phyloP scores from a whole-genome alignment of 2,113 vertebrate species.

The Oriolus oriolus region DNA sequence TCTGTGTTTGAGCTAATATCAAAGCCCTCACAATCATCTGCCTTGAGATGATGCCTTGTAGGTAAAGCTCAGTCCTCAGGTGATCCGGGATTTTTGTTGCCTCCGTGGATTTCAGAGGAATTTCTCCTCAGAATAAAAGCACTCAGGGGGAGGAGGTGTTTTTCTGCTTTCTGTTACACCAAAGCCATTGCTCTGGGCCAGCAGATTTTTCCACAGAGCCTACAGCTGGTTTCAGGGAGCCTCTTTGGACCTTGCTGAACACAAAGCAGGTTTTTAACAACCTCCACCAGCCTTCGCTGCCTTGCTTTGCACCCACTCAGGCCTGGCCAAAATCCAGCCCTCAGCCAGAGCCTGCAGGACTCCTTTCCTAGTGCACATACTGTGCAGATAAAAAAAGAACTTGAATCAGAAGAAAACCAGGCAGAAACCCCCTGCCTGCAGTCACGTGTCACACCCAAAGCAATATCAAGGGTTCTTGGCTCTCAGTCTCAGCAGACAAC shows the following conservation, averaged over 20 bases:
- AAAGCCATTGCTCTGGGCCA: not conserved
- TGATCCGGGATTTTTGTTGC: not conserved
- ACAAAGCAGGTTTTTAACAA: not conserved
- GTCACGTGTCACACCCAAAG: not conserved
- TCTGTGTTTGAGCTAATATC: conserved; percentile 18
- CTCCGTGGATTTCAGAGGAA: not conserved
- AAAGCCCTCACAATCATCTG: conserved; percentile 21
- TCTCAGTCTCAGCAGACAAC: not conserved
- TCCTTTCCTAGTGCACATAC: not conserved
- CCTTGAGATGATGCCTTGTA: not conserved
- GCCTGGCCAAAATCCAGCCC: not conserved
- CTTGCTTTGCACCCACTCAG: not conserved
- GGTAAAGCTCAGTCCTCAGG: conserved; percentile 37
- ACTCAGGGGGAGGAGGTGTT: not conserved
- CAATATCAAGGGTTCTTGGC: not conserved
- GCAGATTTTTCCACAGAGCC: not conserved
- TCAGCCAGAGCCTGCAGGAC: not conserved
- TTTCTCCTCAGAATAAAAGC: not conserved
- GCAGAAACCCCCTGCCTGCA: not conserved
- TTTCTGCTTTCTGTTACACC: not conserved
- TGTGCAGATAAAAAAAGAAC: not conserved
- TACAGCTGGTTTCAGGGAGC: not conserved
- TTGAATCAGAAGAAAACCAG: not conserved
- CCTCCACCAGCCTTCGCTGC: not conserved
- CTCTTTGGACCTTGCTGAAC: not conserved